A percentile compares a stretch with the other conserved stretches of the same genome.
Conservation (phyloP, 1,140 invertebrate genomes). For the Drosophila neocordata region DNA sequence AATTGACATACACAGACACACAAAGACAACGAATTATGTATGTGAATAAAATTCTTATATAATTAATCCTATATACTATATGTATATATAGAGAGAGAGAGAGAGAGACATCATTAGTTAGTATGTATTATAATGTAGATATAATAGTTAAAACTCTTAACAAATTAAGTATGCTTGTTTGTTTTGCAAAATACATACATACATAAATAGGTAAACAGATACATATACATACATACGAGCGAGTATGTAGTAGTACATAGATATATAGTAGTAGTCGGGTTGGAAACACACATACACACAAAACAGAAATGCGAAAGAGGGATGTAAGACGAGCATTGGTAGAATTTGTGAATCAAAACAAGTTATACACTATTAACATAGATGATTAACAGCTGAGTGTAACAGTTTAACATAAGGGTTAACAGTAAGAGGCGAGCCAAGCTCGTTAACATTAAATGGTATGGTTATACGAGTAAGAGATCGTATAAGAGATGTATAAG, state of each 20-base stretch:
- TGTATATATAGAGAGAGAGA: too few relatives aligned
- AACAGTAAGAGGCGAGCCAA: not conserved
- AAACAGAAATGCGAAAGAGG: conserved; percentile 32
- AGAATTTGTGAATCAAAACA: not conserved
- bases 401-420: too few relatives aligned
- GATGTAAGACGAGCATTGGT: not conserved
- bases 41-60: not conserved
- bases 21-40: not conserved
- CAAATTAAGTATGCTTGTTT: not conserved
- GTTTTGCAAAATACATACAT: conserved; percentile 27
- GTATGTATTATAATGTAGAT: conserved; percentile 36
- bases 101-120: conserved; percentile 3
- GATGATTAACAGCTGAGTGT: not conserved
- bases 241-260: conserved; percentile 31
- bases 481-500: too few relatives aligned
- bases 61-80: not conserved
- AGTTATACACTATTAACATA: not conserved
- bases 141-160: conserved; percentile 16
- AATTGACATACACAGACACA: conserved; percentile 36
- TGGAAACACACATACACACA: conserved; percentile 43
- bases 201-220: conserved; percentile 21
- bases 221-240: not conserved
- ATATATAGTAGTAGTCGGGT: conserved; percentile 14
- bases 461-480: too few relatives aligned
- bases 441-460: too few relatives aligned